These are phyloP conservation scores for Sus scrofa DNA, from an alignment of 2,113 vertebrate genomes.

Conservation along the genomic window T2T-Sscrofa CM000826.6:36140001-36140500, in stretches of 20 bases:
- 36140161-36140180: not conserved
- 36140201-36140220: not conserved
- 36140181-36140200: not conserved
- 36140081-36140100: not conserved
- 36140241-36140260: not conserved
- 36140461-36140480: not conserved
- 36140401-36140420: not conserved
- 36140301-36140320: not conserved
- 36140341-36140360: constrained; percentile 12
- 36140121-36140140: not conserved
- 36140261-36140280: not conserved
- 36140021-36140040: not conserved
- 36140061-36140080: not conserved
- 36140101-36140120: not conserved
- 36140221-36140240: not conserved
- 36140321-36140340: constrained; percentile 5
- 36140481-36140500: not conserved
- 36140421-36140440: not conserved
- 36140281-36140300: not conserved
- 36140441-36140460: not conserved
- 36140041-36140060: not conserved
- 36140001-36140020: not conserved
- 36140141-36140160: not conserved
- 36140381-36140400: not conserved
- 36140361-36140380: not conserved